Base-by-base conservation (phyloP, 2,113 vertebrate species). In the Alligator sinensis region DNA sequence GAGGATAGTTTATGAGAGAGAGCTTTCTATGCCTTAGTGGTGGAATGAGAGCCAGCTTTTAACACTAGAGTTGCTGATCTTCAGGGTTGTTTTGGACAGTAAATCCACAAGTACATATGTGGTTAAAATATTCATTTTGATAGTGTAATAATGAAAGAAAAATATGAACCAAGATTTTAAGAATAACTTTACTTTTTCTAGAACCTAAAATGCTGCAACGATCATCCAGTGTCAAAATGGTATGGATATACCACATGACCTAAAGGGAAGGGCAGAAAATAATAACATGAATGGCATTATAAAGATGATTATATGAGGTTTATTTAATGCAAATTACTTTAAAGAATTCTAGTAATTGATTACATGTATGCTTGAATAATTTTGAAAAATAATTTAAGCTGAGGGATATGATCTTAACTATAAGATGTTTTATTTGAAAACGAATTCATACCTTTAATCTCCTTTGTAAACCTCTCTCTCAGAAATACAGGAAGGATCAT, bases 1-100 rank as follows among this genome's bases (percentile, higher is more conserved):
- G 80, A 91, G 83, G 58, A 77, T 75, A 81, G 57, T 91, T 96
- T 96, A 91, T 79, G 82, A 95, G 80, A 96, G 34, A 30, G 95
- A 96, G 80, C 55, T 74, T 86, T 93, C 72, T 47, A 25, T 84
- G 38, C 10, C 75, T 76, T 81, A 74, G 72, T 54, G 30, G 61
- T 63, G 66, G 61, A 92, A 0, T 58, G 14, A 91, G 17, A 93
- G 58, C 5, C 64, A 60, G 24, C 27, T 63, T 96, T 94, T 95
- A 97, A 90, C 75, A 91, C 72, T 87, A 72, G 3, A 55, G 38
- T 16, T 91, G 61, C 59, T 16, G 9, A 2, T 94, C 86, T 25
- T 94, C 59, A 84, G 54, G 25, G 3, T 75, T 57, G 22, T 82
- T 93, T 96, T 84, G 90, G 17, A 60, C 59, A 64, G 25, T 4